Evolutionary conservation across 2,113 vertebrate species (phyloP).

Genomic region (Formicarius rufipectus): DNA sequence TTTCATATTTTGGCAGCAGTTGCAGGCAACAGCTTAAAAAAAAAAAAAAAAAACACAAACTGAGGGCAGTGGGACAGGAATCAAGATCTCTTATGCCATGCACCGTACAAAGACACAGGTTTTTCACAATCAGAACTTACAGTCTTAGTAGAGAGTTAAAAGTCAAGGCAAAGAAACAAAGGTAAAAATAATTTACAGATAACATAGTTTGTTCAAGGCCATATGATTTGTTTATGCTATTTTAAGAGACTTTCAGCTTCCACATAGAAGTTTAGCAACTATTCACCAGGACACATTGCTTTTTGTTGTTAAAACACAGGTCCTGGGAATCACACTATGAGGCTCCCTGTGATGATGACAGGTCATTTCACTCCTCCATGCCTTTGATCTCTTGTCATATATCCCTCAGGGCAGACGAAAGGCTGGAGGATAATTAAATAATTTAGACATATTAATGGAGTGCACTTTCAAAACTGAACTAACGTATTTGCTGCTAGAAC

Average conservation of each 20-base stretch:
- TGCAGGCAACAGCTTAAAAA: neutral
- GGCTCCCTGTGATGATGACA: neutral
- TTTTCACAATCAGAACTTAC: neutral
- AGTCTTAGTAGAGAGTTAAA: neutral
- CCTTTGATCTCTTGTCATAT: neutral
- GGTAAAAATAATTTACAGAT: neutral
- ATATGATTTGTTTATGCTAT: neutral
- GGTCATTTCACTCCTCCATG: neutral
- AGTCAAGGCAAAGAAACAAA: neutral
- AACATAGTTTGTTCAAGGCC: neutral
- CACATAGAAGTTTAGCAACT: neutral
- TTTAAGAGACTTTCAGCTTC: neutral
- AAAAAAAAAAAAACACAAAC: neutral
- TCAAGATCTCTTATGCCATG: neutral
- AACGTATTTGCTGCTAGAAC: neutral
- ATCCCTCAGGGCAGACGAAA: neutral
- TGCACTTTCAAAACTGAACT: neutral
- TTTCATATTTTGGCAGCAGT: neutral
- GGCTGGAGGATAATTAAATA: neutral
- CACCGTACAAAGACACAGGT: neutral
- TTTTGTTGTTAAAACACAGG: neutral
- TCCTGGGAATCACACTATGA: neutral
- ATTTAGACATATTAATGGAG: neutral
- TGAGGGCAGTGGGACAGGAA: too few relatives aligned
- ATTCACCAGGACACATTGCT: neutral